These are phyloP conservation scores for Spinus pinus DNA, from an alignment of 2,797 vertebrate species.

Conservation along the genomic window DNA sequence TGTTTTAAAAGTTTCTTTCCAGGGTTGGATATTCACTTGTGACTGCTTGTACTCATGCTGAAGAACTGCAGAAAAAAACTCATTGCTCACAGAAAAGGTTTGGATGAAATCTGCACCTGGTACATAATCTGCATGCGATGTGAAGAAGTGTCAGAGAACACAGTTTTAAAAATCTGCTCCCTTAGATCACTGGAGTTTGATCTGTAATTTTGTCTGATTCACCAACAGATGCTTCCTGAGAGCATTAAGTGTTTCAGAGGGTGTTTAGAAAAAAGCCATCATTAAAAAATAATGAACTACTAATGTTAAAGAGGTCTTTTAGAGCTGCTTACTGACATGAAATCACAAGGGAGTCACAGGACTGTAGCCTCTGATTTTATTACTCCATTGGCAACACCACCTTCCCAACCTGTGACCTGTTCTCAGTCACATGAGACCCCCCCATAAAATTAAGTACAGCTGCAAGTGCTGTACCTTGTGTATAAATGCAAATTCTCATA, in stretches of 20 bases:
- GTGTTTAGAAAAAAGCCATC: background rate
- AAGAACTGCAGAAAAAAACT: background rate
- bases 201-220: background rate
- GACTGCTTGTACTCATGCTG: background rate
- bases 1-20: background rate
- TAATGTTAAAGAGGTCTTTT: background rate
- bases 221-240: background rate
- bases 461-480: background rate
- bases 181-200: background rate
- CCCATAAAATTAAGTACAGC: background rate
- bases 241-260: background rate
- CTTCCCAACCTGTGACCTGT: background rate
- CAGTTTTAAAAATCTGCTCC: background rate
- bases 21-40: background rate
- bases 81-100: background rate
- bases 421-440: background rate
- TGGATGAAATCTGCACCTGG: background rate
- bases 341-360: conserved; percentile 26
- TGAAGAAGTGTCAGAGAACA: background rate
- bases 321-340: background rate
- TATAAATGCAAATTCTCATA: background rate
- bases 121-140: background rate
- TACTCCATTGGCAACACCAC: background rate
- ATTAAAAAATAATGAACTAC: conserved; percentile 7
- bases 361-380: conserved; percentile 4